Evolutionary conservation across 2,888 invertebrate species (phyloP).

Genomic region (Cremastobaeus sp.): DNA sequence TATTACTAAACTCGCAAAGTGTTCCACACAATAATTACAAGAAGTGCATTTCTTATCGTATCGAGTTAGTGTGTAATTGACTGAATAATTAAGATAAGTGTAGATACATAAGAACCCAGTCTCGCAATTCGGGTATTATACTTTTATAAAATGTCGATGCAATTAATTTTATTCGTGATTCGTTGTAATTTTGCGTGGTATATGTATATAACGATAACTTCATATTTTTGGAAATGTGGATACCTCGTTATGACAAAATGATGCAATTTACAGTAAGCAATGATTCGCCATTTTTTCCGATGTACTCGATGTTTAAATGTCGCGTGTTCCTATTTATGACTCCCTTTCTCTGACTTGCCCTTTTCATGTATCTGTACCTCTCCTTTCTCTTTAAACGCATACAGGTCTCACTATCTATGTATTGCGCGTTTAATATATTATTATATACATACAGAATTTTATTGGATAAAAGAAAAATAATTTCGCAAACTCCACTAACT

Average conservation of each 20-base stretch:
- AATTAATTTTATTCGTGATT: too few relatives aligned
- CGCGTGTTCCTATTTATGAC: conserved; percentile 74
- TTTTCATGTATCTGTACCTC: conserved; percentile 55
- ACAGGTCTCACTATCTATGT: conserved; percentile 38
- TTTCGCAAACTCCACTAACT: too few relatives aligned
- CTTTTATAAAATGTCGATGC: too few relatives aligned
- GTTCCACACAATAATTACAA: conserved; percentile 32
- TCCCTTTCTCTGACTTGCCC: conserved; percentile 66
- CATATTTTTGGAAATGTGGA: too few relatives aligned
- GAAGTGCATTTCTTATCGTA: conserved; percentile 39
- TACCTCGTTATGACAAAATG: too few relatives aligned
- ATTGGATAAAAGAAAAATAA: too few relatives aligned
- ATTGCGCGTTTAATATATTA: conserved; percentile 35
- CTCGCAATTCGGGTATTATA: too few relatives aligned
- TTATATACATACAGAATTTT: too few relatives aligned
- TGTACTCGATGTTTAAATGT: conserved; percentile 75
- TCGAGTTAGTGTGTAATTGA: conserved; percentile 14
- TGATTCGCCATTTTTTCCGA: conserved; percentile 58
- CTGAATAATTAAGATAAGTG: neutral
- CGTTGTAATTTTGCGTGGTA: too few relatives aligned
- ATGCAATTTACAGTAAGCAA: conserved; percentile 39
- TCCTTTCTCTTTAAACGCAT: conserved; percentile 40
- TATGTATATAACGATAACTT: too few relatives aligned
- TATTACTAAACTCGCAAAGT: conserved; percentile 30
- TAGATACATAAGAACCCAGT: too few relatives aligned